phyloP scores from a whole-genome alignment of 2,888 invertebrate genomes.

The Leucozona laternaria region DNA sequence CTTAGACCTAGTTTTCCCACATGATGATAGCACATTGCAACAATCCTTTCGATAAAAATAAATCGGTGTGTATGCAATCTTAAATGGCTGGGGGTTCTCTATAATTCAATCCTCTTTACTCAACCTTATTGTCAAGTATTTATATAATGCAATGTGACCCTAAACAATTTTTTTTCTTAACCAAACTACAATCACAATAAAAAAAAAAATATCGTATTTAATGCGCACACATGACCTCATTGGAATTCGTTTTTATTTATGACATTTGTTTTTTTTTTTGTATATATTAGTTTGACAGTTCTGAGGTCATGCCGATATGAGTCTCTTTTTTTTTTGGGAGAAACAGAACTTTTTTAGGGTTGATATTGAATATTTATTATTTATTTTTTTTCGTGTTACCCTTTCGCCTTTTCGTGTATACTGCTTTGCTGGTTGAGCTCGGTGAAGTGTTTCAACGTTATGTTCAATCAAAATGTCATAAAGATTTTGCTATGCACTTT shows the following conservation, averaged over 20 bases:
- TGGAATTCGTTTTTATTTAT: slow-evolving; percentile 58
- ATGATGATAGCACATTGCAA: background rate
- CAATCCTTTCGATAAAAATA: slow-evolving; percentile 32
- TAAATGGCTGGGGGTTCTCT: slow-evolving; percentile 19
- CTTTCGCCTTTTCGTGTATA: slow-evolving; percentile 7
- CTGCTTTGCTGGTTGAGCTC: background rate
- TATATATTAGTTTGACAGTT: slow-evolving; percentile 51
- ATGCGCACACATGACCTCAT: slow-evolving; percentile 67
- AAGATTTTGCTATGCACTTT: slow-evolving; percentile 4
- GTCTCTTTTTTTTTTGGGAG: slow-evolving; percentile 31
- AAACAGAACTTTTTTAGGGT: slow-evolving; percentile 57
- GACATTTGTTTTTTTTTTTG: slow-evolving; percentile 60
- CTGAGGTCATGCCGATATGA: slow-evolving; percentile 37
- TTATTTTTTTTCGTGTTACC: slow-evolving; percentile 23
- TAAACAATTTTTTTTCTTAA: slow-evolving; percentile 58
- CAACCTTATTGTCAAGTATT: slow-evolving; percentile 67
- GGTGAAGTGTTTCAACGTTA: slow-evolving; percentile 5
- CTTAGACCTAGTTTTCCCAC: slow-evolving; percentile 52
- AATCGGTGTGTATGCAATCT: slow-evolving; percentile 12
- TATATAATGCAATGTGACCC: slow-evolving; percentile 52
- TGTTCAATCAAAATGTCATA: slow-evolving; percentile 18
- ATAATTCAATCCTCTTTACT: slow-evolving; percentile 36
- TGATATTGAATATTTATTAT: slow-evolving; percentile 57
- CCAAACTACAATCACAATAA: slow-evolving; percentile 18
- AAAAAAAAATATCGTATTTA: slow-evolving; percentile 46